phyloP scores from a whole-genome alignment of 2,113 vertebrate species.

The Cinclus cinclus region DNA sequence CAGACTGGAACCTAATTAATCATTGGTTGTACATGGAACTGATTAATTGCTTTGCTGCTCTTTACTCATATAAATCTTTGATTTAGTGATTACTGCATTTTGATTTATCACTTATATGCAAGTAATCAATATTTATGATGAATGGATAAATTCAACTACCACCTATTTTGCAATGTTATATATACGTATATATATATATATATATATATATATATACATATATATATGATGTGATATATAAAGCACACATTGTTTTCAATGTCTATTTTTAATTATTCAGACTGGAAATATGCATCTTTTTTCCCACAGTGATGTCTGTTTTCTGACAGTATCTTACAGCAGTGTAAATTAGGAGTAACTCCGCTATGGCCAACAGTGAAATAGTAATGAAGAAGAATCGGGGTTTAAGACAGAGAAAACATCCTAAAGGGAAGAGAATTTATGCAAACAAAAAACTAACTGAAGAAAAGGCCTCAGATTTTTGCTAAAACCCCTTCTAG shows the following conservation, averaged over 20 bases:
- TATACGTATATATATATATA: neutral
- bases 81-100: conserved; percentile 85
- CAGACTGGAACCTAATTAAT: conserved; percentile 84
- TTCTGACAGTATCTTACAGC: neutral
- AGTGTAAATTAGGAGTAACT: neutral
- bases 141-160: conserved; percentile 83
- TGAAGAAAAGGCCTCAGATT: neutral
- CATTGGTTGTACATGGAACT: conserved; percentile 77
- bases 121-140: conserved; percentile 89
- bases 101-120: conserved; percentile 82
- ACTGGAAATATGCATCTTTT: neutral
- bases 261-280: conserved; percentile 34
- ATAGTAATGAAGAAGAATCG: neutral
- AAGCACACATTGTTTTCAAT: conserved; percentile 2
- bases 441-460: neutral
- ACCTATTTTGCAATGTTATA: conserved; percentile 69
- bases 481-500: neutral
- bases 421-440: neutral
- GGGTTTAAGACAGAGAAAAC: neutral
- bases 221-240: neutral
- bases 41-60: conserved; percentile 85
- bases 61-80: conserved; percentile 90
- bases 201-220: conserved; percentile 26
- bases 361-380: neutral
- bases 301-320: neutral